Evolutionary conservation across 2,888 invertebrate species (phyloP).

Genomic region (Eupithecia centaureata): DNA sequence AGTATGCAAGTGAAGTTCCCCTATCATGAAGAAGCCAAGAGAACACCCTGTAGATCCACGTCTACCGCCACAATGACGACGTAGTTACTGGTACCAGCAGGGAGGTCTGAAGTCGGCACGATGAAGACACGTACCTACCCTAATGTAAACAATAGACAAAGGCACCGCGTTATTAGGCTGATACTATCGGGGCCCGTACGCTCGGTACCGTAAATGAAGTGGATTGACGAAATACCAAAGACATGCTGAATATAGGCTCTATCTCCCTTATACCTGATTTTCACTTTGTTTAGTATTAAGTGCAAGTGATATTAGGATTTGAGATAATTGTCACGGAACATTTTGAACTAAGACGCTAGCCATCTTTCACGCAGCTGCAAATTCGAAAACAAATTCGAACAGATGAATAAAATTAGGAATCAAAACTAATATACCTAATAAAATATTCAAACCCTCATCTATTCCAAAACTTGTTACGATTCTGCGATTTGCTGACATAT

Average conservation of each 20-base stretch:
- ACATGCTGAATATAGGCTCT: neutral
- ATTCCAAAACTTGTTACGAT: too few relatives aligned
- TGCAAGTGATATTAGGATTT: too few relatives aligned
- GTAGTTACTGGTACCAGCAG: slow-evolving; percentile 75
- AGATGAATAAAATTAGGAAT: too few relatives aligned
- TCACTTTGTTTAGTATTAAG: too few relatives aligned
- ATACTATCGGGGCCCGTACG: slow-evolving; percentile 58
- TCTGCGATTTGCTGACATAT: too few relatives aligned
- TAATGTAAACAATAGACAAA: slow-evolving; percentile 83
- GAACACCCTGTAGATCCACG: slow-evolving; percentile 57
- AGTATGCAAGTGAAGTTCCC: neutral
- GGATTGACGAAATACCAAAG: neutral
- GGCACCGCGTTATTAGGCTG: slow-evolving; percentile 75
- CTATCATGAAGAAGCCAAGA: slow-evolving; percentile 24
- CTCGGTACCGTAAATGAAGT: slow-evolving; percentile 19
- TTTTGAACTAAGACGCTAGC: too few relatives aligned
- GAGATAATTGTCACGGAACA: too few relatives aligned
- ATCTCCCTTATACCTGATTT: too few relatives aligned
- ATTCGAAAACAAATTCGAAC: too few relatives aligned
- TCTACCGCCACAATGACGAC: slow-evolving; percentile 62
- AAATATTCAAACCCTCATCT: too few relatives aligned
- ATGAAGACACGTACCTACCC: slow-evolving; percentile 80
- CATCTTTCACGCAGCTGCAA: too few relatives aligned
- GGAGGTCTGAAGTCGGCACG: slow-evolving; percentile 80
- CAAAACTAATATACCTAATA: too few relatives aligned